Evolutionary conservation across 2,797 vertebrate species (phyloP).

Genomic region (Premnoplex brunnescens): DNA sequence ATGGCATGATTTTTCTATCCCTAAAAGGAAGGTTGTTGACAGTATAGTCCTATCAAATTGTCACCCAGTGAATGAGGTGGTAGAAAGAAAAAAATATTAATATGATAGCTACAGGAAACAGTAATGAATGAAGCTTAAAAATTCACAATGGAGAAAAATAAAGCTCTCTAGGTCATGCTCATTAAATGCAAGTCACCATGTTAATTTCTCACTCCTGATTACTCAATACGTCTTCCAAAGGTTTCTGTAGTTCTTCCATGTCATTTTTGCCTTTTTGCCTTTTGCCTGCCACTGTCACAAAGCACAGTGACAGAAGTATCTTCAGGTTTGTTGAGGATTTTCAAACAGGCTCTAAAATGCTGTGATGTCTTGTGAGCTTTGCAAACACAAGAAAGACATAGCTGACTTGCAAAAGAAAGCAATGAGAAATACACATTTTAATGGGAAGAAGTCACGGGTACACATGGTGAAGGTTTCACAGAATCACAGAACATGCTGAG

Average conservation of each 20-base stretch:
- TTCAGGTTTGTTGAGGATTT: not conserved
- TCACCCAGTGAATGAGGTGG: not conserved
- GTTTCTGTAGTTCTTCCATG: not conserved
- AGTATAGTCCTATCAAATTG: not conserved
- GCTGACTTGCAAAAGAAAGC: not conserved
- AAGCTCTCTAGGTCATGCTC: not conserved
- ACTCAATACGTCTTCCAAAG: not conserved
- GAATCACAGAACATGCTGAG: not conserved
- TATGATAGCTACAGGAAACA: not conserved
- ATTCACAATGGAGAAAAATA: not conserved
- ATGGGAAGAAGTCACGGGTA: not conserved
- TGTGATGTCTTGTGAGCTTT: not conserved
- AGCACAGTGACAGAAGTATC: not conserved
- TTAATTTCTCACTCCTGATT: not conserved
- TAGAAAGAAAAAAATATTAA: not conserved
- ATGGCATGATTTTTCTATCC: not conserved
- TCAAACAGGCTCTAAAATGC: not conserved
- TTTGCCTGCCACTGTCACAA: not conserved
- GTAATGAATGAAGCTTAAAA: not conserved
- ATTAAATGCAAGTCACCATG: not conserved
- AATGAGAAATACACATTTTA: not conserved
- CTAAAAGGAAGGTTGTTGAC: not conserved
- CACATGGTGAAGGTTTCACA: not conserved
- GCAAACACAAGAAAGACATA: not conserved
- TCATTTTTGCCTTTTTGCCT: not conserved